phyloP scores from a whole-genome alignment of 2,888 invertebrate species.

The Mythimna lalbum region DNA sequence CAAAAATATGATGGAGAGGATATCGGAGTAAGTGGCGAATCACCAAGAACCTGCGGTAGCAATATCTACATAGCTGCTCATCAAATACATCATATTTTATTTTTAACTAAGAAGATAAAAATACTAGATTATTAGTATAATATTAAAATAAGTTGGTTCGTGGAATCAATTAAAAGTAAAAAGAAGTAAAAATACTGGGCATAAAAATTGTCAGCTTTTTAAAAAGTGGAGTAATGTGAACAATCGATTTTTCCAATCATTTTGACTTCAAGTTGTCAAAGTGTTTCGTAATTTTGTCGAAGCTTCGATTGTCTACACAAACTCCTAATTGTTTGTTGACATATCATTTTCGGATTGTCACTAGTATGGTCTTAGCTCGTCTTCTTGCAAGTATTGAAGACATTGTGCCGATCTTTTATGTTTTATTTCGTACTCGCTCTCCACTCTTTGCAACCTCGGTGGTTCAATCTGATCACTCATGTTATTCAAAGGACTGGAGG shows the following conservation, averaged over 20 bases:
- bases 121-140: not conserved
- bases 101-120: not conserved
- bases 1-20: not conserved
- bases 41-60: no score
- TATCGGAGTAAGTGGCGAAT: not conserved
- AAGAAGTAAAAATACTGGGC: not conserved
- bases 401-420: slow-evolving; percentile 21
- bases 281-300: not conserved
- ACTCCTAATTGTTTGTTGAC: slow-evolving; percentile 10
- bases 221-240: not conserved
- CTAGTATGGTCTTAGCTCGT: slow-evolving; percentile 35
- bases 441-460: slow-evolving; percentile 18
- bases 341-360: slow-evolving; percentile 32
- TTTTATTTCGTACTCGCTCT: slow-evolving; percentile 24
- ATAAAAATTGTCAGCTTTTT: not conserved
- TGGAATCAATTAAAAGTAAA: not conserved
- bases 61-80: not conserved
- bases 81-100: not conserved
- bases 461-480: slow-evolving; percentile 36
- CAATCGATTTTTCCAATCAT: not conserved
- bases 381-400: slow-evolving; percentile 39
- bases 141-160: not conserved
- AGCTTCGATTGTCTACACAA: not conserved
- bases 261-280: no score
- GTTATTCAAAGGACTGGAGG: slow-evolving; percentile 39